phyloP scores from a whole-genome alignment of 2,888 invertebrate genomes.

The Branchellion lobata region DNA sequence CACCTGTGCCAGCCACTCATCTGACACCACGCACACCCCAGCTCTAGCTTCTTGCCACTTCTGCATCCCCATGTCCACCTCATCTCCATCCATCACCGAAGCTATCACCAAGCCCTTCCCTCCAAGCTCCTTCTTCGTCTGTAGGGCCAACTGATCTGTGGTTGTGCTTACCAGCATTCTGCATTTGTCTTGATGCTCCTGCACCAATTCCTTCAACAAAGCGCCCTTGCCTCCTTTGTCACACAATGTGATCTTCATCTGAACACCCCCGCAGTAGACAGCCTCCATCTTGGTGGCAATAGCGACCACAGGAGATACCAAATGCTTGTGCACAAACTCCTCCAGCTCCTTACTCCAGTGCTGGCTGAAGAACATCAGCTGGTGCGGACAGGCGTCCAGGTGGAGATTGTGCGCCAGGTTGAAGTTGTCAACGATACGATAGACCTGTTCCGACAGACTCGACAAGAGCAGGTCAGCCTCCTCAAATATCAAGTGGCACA shows the following conservation, averaged over 20 bases:
- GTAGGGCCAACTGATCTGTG: background rate
- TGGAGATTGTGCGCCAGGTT: slow-evolving; percentile 49
- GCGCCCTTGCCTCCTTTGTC: background rate
- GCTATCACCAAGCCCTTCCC: background rate
- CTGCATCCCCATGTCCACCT: background rate
- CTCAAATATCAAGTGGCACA: slow-evolving; percentile 71
- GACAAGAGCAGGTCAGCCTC: slow-evolving; percentile 70
- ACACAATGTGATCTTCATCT: slow-evolving; percentile 38
- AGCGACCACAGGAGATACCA: slow-evolving; percentile 70
- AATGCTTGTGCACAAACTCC: slow-evolving; percentile 65
- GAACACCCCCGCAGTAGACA: slow-evolving; percentile 68
- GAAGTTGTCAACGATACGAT: slow-evolving; percentile 53
- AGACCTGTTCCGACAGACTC: slow-evolving; percentile 63
- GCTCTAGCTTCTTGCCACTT: background rate
- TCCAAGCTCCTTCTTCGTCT: background rate
- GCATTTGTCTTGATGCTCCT: background rate
- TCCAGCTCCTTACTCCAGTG: slow-evolving; percentile 70
- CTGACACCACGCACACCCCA: slow-evolving; percentile 68
- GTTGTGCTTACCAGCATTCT: background rate
- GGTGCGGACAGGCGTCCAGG: slow-evolving; percentile 53
- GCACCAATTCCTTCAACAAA: background rate
- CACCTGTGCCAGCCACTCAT: slow-evolving; percentile 69
- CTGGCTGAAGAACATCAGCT: slow-evolving; percentile 62
- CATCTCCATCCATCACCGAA: background rate
- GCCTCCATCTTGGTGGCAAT: slow-evolving; percentile 76